Base-by-base conservation (phyloP, 1,140 invertebrate genomes). In the Yoshiicerus persimilis region DNA sequence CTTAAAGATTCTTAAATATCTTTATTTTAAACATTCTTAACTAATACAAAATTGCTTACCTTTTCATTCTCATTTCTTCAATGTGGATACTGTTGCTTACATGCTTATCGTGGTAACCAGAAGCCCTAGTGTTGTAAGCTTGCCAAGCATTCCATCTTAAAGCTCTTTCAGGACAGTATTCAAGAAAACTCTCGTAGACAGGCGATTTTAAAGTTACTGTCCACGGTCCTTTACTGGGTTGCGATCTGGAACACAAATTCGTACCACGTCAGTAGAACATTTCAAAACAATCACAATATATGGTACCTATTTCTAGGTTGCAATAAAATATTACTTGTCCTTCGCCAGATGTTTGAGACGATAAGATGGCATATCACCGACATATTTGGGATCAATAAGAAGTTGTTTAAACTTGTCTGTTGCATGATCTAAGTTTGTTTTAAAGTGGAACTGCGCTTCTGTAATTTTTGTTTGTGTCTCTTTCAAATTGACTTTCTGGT, bases 121-220 rank as follows among this genome's bases (percentile, higher is more conserved):
- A 96, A n/a, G 95, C 96, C 88, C 96, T 93, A 27, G 94, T 93
- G 2, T 95, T 95, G 91, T 95, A 93, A 0, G 96, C 96, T 84
- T 96, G 93, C 96, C 97, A 99, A 1, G 96, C 92, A 92, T 97
- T 97, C 94, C 95, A 97, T 47, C 98, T 93, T 38, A 96, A 91
- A 30, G 94, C 92, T 88, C 96, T 93, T 92, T 96, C 95, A 1
- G 96, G 95, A 93, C 98, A 99, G 92, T 97, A 95, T 92, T 97
- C 95, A 91, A 98, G 93, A 91, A 94, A 97, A 13, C 94, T 93
- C 84, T 95, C 92, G 89, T 96, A 95, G 47, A 97, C 93, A 89
- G 95, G 92, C 2, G 96, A 95, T 64, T 96, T 93, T 25, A 98
- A 93, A 2, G 95, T 96, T 1, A 97, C 93, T 88, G 94, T 95